Evolutionary conservation across 2,797 vertebrate genomes (phyloP).

Genomic region (Molossus molossus): DNA sequence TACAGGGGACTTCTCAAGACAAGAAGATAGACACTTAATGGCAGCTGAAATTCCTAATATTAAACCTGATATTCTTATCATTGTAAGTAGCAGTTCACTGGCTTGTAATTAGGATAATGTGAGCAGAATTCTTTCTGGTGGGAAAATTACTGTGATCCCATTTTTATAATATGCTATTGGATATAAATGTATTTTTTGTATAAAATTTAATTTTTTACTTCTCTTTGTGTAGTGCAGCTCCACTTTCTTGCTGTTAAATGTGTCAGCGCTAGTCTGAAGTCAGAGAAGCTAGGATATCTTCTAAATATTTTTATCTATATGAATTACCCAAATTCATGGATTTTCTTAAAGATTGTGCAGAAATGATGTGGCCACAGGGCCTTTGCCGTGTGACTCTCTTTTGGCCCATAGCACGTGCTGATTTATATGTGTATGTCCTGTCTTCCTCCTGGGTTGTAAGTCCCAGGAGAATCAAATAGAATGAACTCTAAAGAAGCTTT

Average conservation of each 20-base stretch:
- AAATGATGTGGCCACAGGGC: not conserved
- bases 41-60: not conserved
- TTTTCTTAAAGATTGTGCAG: not conserved
- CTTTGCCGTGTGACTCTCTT: not conserved
- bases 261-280: not conserved
- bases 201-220: not conserved
- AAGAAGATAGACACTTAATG: not conserved
- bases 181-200: not conserved
- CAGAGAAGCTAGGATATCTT: not conserved
- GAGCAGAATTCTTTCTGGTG: conserved; percentile 19
- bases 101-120: not conserved
- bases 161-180: not conserved
- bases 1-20: not conserved
- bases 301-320: not conserved
- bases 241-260: not conserved
- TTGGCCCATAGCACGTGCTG: not conserved
- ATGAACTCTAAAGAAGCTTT: not conserved
- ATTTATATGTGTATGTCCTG: not conserved
- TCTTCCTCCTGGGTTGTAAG: not conserved
- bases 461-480: not conserved
- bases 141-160: not conserved
- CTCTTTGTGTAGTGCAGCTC: not conserved
- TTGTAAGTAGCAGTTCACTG: conserved; percentile 85
- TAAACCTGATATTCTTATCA: not conserved
- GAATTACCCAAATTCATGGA: not conserved